phyloP scores from a whole-genome alignment of 2,888 invertebrate species.

The Hanleya hanleyi region DNA sequence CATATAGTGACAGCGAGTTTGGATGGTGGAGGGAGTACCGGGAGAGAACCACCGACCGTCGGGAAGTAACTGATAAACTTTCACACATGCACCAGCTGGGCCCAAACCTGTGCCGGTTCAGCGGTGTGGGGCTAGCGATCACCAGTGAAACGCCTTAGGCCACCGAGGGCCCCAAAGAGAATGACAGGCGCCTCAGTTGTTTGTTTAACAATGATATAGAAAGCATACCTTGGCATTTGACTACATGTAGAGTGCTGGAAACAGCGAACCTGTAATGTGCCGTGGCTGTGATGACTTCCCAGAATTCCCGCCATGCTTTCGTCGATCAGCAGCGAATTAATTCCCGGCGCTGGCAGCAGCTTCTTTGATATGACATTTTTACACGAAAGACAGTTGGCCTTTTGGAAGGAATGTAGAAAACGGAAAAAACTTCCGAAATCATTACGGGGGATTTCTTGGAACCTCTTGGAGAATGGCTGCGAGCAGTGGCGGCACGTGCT shows the following conservation, averaged over 20 bases:
- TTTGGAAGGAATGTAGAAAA: not conserved
- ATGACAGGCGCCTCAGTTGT: no score
- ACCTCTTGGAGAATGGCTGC: not conserved
- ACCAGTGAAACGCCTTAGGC: not conserved
- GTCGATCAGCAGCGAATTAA: not conserved
- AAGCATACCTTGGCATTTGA: not conserved
- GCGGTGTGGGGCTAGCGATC: no score
- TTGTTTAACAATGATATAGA: no score
- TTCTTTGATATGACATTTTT: not conserved
- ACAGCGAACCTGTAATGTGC: not conserved
- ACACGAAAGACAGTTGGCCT: not conserved
- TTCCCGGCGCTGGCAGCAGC: not conserved
- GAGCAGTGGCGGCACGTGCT: no score
- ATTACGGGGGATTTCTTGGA: not conserved
- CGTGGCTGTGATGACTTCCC: not conserved
- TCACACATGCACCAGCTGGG: no score
- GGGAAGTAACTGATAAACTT: no score
- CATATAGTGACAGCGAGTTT: no score
- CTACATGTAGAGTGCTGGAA: not conserved
- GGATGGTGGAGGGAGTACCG: no score
- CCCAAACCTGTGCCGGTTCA: no score
- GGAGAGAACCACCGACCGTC: no score
- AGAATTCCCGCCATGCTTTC: constrained; percentile 7
- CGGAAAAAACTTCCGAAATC: not conserved
- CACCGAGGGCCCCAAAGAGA: not conserved